These are phyloP conservation scores for Horisme vitalbata DNA, from an alignment of 2,888 invertebrate species.

Conservation along the genomic window DNA sequence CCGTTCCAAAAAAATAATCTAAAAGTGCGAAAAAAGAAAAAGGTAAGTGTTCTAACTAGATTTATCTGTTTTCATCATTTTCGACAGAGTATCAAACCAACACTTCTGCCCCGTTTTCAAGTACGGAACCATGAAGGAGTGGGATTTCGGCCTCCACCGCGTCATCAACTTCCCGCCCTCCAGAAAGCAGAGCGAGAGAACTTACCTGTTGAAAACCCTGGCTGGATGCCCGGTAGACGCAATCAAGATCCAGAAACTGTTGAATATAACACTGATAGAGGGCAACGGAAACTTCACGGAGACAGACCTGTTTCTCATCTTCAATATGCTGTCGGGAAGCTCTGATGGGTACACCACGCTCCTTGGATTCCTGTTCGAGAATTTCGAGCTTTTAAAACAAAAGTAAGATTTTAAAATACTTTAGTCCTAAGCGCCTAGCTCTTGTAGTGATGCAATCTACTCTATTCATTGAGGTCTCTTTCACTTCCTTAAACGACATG, in stretches of 20 bases:
- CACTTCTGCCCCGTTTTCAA: slow-evolving; percentile 92
- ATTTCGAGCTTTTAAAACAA: slow-evolving; percentile 87
- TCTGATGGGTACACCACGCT: slow-evolving; percentile 88
- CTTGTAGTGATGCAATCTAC: too few species aligned
- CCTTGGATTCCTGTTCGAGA: slow-evolving; percentile 87
- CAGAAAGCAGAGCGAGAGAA: slow-evolving; percentile 88
- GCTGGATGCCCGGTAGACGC: slow-evolving; percentile 90
- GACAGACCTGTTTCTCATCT: slow-evolving; percentile 88
- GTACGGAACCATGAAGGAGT: slow-evolving; percentile 91
- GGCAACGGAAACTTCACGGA: slow-evolving; percentile 89
- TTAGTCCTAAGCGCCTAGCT: too few species aligned
- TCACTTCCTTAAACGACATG: too few species aligned
- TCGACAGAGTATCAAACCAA: slow-evolving; percentile 86
- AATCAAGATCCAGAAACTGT: slow-evolving; percentile 84
- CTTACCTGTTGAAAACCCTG: slow-evolving; percentile 89
- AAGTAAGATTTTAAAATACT: slow-evolving; percentile 83
- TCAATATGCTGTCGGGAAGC: slow-evolving; percentile 88
- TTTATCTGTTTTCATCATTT: too few species aligned
- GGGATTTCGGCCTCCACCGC: slow-evolving; percentile 91
- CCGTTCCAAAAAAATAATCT: too few species aligned
- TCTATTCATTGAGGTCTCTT: too few species aligned
- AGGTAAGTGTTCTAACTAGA: too few species aligned
- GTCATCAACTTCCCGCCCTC: slow-evolving; percentile 88
- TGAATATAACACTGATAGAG: slow-evolving; percentile 87
- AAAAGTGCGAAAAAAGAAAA: too few species aligned